A percentile compares a stretch with the other conserved stretches of the same genome.
Evolutionary conservation across 2,797 vertebrate species (phyloP).

Genomic region (Sciaenops ocellatus): DNA sequence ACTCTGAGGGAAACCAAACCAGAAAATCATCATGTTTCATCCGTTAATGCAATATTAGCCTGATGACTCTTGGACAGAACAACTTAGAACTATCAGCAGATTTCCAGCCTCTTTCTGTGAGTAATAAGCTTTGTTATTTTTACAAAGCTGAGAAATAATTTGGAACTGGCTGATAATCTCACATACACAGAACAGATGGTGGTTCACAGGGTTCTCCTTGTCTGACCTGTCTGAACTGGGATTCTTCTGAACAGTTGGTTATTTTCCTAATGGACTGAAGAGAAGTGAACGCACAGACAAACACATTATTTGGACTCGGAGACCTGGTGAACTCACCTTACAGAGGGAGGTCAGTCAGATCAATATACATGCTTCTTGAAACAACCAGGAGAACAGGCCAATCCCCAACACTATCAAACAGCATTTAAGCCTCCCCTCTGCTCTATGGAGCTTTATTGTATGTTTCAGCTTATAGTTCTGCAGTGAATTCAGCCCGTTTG

Average conservation of each 20-base stretch:
- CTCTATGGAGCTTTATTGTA: background rate
- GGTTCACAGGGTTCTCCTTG: constrained; percentile 43
- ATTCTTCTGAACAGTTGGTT: constrained; percentile 43
- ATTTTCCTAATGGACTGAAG: constrained; percentile 57
- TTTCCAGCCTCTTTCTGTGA: background rate
- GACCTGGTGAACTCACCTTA: constrained; percentile 40
- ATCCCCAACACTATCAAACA: background rate
- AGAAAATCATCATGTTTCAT: constrained; percentile 8
- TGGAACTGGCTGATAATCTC: background rate
- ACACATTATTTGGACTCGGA: constrained; percentile 17
- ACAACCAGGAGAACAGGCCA: background rate
- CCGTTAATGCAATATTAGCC: background rate
- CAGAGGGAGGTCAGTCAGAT: constrained; percentile 24
- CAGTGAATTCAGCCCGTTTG: background rate
- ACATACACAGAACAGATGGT: constrained; percentile 17
- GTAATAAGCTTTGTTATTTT: background rate
- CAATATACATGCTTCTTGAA: constrained; percentile 31
- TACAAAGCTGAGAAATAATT: constrained; percentile 2
- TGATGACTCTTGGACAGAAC: constrained; percentile 5
- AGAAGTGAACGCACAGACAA: constrained; percentile 25
- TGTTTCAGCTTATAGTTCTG: background rate
- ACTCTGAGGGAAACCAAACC: background rate
- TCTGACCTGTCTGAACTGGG: constrained; percentile 44
- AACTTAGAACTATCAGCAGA: constrained; percentile 7
- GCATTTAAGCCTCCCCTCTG: background rate